These are phyloP conservation scores for Cassiopea xamachana DNA, from an alignment of 30 jellyfish, hydroid and myxozoan genomes.

Conservation along the genomic window DNA sequence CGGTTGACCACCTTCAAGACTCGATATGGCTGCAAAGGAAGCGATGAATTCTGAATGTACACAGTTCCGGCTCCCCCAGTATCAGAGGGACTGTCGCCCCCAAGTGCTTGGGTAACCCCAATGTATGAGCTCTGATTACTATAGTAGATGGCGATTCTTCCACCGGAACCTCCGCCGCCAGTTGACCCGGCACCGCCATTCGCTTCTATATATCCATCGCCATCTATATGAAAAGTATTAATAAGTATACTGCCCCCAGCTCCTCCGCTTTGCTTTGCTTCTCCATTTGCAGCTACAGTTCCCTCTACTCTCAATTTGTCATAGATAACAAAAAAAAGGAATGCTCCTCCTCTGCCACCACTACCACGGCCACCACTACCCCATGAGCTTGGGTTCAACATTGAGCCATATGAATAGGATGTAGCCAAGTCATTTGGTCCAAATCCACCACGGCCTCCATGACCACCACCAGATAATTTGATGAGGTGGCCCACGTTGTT, in stretches of 20 bases:
- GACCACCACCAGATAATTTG: slow-evolving; percentile 59
- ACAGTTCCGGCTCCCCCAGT: slow-evolving; percentile 81
- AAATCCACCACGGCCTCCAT: slow-evolving; percentile 75
- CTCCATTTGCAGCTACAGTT: slow-evolving; percentile 57
- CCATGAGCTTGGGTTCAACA: slow-evolving; percentile 57
- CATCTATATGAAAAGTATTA: slow-evolving; percentile 45
- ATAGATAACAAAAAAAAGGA: slow-evolving; percentile 20
- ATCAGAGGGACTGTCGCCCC: slow-evolving; percentile 58
- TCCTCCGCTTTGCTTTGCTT: slow-evolving; percentile 55
- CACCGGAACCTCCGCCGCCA: slow-evolving; percentile 84
- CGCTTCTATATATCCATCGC: slow-evolving; percentile 65
- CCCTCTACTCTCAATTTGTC: slow-evolving; percentile 67
- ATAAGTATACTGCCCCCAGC: slow-evolving; percentile 69
- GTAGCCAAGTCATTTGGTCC: slow-evolving; percentile 66
- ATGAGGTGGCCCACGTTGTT: slow-evolving; percentile 33
- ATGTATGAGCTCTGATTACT: slow-evolving; percentile 62
- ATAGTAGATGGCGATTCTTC: slow-evolving; percentile 60
- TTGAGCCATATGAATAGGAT: slow-evolving; percentile 66
- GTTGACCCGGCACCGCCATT: slow-evolving; percentile 62
- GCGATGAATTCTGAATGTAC: slow-evolving; percentile 45
- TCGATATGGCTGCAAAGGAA: slow-evolving; percentile 45
- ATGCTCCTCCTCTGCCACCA: slow-evolving; percentile 77
- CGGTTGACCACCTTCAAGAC: slow-evolving; percentile 53
- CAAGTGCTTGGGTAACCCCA: slow-evolving; percentile 54
- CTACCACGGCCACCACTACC: slow-evolving; percentile 72